Conservation (phyloP, 1,140 invertebrate species). For the Coelopa frigida region DNA sequence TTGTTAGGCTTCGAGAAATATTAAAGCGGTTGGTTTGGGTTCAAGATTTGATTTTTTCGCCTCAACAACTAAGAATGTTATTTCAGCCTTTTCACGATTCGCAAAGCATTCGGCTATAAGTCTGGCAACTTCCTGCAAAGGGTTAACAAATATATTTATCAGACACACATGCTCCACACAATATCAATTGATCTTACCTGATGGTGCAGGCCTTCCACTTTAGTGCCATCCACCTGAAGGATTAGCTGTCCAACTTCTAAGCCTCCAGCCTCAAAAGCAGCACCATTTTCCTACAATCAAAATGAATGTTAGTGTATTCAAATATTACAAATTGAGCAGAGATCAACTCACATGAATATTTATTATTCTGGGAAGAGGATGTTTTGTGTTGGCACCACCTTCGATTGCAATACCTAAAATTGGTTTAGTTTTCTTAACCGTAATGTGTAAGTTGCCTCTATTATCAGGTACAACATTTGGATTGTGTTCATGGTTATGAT, state of each 20-base stretch:
- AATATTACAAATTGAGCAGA: background rate
- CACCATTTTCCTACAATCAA: constrained; percentile 74
- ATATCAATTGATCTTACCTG: constrained; percentile 30
- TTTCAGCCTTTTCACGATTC: constrained; percentile 71
- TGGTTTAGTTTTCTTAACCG: constrained; percentile 84
- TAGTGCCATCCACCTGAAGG: constrained; percentile 82
- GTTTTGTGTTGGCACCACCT: constrained; percentile 90
- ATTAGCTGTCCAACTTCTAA: constrained; percentile 90
- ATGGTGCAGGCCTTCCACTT: constrained; percentile 73
- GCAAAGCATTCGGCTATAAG: constrained; percentile 85
- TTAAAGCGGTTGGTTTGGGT: constrained; percentile 77
- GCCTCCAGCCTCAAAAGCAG: constrained; percentile 84
- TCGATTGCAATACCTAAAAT: constrained; percentile 94
- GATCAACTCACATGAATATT: constrained; percentile 80
- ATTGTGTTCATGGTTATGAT: constrained; percentile 54
- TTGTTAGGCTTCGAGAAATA: constrained; percentile 84
- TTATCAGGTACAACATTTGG: constrained; percentile 70
- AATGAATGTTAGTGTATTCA: background rate
- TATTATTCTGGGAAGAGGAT: constrained; percentile 88
- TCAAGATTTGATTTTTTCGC: constrained; percentile 84
- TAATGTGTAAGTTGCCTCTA: constrained; percentile 77
- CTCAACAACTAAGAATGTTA: constrained; percentile 84
- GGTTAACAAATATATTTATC: constrained; percentile 1
- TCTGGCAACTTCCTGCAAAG: constrained; percentile 68
- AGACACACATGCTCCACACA: background rate